Percentiles rank a stretch among this genome's conserved stretches.
Conservation (phyloP, 2,888 invertebrate genomes). For the Nipponacmea schrenckii region DNA sequence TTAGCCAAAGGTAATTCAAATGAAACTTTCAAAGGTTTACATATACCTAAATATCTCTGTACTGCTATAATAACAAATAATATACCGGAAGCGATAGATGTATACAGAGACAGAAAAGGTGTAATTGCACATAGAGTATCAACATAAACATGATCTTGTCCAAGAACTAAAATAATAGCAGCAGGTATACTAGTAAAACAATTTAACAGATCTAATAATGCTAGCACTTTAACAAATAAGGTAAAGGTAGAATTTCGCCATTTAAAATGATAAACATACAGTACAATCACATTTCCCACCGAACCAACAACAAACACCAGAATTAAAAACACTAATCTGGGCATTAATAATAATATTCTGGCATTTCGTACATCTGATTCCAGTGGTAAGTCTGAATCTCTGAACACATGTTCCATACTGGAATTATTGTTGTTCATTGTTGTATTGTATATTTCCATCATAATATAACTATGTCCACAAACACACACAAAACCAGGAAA, state of each 20-base stretch:
- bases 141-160: constrained; percentile 1
- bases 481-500: too few species aligned
- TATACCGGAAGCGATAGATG: constrained; percentile 7
- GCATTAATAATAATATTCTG: not conserved
- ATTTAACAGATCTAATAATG: constrained; percentile 15
- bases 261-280: constrained; percentile 19
- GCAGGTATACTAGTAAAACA: constrained; percentile 10
- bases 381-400: not conserved
- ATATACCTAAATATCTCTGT: constrained; percentile 14
- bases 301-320: constrained; percentile 14
- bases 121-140: constrained; percentile 10
- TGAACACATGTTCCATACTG: too few species aligned
- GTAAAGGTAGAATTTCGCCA: constrained; percentile 16
- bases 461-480: too few species aligned
- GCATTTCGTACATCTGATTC: not conserved
- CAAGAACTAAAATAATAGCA: constrained; percentile 11
- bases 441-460: too few species aligned
- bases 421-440: too few species aligned
- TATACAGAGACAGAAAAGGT: constrained; percentile 12
- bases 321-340: constrained; percentile 6
- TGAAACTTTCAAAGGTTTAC: constrained; percentile 9
- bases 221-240: constrained; percentile 17
- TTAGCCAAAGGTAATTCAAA: not conserved
- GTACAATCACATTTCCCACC: constrained; percentile 17
- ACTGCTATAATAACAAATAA: constrained; percentile 15